Evolutionary conservation across 1,140 invertebrate species (phyloP).

Genomic region (Leguminivora glycinivorella): DNA sequence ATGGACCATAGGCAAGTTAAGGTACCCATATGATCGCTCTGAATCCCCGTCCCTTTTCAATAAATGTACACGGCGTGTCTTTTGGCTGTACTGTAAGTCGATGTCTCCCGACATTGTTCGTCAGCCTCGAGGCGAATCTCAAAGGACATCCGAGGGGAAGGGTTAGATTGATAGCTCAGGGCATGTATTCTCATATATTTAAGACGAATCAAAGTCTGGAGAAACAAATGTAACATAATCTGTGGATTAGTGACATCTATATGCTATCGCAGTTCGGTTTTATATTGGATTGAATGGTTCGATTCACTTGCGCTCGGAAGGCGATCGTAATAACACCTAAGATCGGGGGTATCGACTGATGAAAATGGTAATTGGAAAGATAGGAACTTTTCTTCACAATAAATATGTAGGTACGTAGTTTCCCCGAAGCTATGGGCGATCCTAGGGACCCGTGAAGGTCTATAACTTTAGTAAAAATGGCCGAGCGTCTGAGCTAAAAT

Average conservation of each 20-base stretch:
- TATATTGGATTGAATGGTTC: neutral
- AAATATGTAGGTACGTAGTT: neutral
- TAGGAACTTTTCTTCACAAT: slow-evolving; percentile 23
- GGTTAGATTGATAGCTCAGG: slow-evolving; percentile 5
- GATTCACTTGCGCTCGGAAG: neutral
- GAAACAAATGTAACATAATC: neutral
- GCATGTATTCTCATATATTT: neutral
- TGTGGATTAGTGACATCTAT: neutral
- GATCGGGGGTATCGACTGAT: slow-evolving; percentile 25
- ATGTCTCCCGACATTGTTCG: slow-evolving; percentile 8
- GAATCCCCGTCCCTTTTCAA: neutral
- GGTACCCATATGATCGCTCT: neutral
- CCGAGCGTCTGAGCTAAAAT: neutral
- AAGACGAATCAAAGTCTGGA: neutral
- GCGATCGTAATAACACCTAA: neutral
- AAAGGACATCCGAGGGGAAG: slow-evolving; percentile 1
- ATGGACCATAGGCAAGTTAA: neutral
- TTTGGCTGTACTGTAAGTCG: neutral
- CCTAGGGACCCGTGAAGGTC: neutral
- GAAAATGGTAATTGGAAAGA: slow-evolving; percentile 28
- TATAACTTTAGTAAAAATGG: neutral
- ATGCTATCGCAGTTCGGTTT: neutral
- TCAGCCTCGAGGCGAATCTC: neutral
- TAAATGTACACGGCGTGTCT: neutral
- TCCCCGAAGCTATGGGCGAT: neutral